Percentiles rank a stretch among this genome's conserved stretches.
phyloP scores from a whole-genome alignment of 2,888 invertebrate species.

The Lottia scabra region DNA sequence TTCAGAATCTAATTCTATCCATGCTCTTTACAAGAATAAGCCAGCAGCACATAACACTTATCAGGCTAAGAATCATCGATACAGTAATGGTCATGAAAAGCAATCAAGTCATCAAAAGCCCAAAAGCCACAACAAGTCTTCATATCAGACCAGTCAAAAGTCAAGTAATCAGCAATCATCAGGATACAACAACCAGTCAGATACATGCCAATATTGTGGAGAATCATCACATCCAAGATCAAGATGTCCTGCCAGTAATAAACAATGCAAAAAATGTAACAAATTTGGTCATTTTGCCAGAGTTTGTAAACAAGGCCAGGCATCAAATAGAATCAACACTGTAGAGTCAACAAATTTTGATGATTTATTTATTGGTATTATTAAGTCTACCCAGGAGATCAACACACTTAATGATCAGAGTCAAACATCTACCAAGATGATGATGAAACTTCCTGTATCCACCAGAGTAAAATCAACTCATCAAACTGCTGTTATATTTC shows the following conservation, averaged over 20 bases:
- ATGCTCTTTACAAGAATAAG: background rate
- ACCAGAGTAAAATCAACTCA: background rate
- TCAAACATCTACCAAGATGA: background rate
- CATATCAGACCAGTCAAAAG: background rate
- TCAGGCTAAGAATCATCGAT: background rate
- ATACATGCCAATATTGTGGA: background rate
- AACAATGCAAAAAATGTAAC: background rate
- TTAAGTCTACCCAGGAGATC: background rate
- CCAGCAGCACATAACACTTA: background rate
- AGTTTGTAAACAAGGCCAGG: background rate
- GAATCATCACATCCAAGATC: background rate
- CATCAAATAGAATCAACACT: background rate
- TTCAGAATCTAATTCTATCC: background rate
- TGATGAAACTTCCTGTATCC: background rate
- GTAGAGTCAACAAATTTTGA: background rate
- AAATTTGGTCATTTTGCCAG: background rate
- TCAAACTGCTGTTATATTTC: background rate
- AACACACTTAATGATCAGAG: background rate
- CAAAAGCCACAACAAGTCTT: background rate
- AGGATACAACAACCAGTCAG: background rate
- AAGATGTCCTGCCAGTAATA: background rate
- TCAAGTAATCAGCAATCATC: background rate
- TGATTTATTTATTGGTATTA: background rate
- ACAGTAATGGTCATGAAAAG: background rate
- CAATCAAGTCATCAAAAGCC: background rate